Conservation (phyloP, 2,797 vertebrate species). For the Natrix natrix region DNA sequence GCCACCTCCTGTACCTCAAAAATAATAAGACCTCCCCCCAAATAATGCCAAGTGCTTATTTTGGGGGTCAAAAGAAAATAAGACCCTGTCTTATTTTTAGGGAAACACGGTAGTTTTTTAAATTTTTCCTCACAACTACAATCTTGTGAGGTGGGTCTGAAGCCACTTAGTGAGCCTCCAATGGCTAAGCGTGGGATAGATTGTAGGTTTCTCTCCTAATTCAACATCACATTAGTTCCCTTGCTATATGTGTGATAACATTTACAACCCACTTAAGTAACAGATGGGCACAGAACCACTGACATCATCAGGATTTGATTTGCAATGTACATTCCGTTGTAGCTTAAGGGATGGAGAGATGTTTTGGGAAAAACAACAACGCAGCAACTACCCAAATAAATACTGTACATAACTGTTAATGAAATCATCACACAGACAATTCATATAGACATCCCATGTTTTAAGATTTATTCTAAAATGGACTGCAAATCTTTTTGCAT, state of each 20-base stretch:
- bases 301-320: background rate
- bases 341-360: background rate
- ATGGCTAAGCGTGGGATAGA: background rate
- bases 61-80: too few relatives aligned
- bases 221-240: background rate
- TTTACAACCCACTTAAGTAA: background rate
- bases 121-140: background rate
- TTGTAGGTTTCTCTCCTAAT: background rate
- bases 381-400: background rate
- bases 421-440: background rate
- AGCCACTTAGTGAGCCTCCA: background rate
- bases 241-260: background rate
- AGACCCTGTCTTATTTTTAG: too few relatives aligned
- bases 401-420: background rate
- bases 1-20: too few relatives aligned
- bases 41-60: too few relatives aligned
- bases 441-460: background rate
- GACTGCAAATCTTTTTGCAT: background rate
- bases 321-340: background rate
- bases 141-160: background rate
- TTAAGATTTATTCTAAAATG: conserved; percentile 1
- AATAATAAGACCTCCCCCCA: too few relatives aligned
- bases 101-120: background rate
- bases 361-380: background rate
- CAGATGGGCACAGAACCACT: background rate